These are phyloP conservation scores for Sycophila texana DNA, from an alignment of 2,888 invertebrate genomes.

Conservation along the genomic window DNA sequence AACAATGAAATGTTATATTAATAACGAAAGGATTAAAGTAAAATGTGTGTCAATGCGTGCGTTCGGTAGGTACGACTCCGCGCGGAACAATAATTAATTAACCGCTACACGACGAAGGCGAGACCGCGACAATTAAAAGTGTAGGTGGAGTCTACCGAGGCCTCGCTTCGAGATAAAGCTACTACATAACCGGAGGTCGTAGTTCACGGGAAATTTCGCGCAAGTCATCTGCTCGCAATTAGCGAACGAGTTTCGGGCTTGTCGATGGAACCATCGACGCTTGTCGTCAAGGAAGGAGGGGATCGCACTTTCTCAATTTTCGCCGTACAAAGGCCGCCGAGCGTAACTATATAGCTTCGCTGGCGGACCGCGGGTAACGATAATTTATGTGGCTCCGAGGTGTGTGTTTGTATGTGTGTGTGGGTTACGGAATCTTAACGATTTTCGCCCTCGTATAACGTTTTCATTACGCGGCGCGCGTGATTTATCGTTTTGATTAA, in stretches of 20 bases:
- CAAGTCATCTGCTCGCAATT: slow-evolving; percentile 37
- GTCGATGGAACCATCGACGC: slow-evolving; percentile 19
- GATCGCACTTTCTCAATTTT: slow-evolving; percentile 31
- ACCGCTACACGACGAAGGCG: not conserved
- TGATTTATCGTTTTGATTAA: no score
- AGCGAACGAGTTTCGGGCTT: slow-evolving; percentile 19
- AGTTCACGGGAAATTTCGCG: slow-evolving; percentile 7
- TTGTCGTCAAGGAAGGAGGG: not conserved
- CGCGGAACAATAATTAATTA: not conserved
- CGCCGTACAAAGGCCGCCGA: not conserved
- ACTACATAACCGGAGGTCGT: slow-evolving; percentile 4
- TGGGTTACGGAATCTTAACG: not conserved
- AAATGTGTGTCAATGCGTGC: not conserved
- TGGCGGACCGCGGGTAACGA: no score
- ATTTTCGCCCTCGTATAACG: slow-evolving; percentile 1
- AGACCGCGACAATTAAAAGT: not conserved
- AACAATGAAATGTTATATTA: no score
- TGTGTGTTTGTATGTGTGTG: not conserved
- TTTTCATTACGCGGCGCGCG: not conserved
- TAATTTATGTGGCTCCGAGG: not conserved
- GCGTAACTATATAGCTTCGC: not conserved
- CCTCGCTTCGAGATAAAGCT: not conserved
- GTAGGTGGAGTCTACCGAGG: not conserved
- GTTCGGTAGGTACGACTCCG: no score
- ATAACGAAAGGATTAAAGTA: no score